Evolutionary conservation across 2,797 vertebrate species (phyloP).

Genomic region (Calcarius lapponicus): DNA sequence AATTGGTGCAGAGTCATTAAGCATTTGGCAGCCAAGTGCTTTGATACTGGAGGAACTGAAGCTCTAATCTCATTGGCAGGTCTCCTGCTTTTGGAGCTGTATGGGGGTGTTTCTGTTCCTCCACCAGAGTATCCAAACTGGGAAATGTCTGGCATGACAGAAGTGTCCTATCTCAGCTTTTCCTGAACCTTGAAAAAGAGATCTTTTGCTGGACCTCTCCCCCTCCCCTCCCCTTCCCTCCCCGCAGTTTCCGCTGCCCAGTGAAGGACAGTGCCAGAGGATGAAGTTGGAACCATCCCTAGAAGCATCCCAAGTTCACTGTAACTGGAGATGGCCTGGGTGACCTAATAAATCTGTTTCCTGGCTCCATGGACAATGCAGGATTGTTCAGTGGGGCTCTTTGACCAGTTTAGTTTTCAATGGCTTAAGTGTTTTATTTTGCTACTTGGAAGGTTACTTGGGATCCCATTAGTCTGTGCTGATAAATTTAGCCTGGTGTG

Average conservation of each 20-base stretch:
- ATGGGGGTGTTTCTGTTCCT: background rate
- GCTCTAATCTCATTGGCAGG: background rate
- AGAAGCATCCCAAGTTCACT: slow-evolving; percentile 18
- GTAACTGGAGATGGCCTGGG: slow-evolving; percentile 41
- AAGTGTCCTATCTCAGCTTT: background rate
- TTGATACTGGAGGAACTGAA: background rate
- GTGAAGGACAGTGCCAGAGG: slow-evolving; percentile 8
- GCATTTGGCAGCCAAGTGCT: background rate
- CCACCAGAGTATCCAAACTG: background rate
- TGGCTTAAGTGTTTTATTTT: slow-evolving; percentile 52
- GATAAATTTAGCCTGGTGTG: background rate
- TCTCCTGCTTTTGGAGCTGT: background rate
- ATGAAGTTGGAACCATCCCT: slow-evolving; percentile 35
- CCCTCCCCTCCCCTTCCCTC: background rate
- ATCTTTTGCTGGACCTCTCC: background rate
- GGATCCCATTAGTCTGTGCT: background rate
- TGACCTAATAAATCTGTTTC: slow-evolving; percentile 59
- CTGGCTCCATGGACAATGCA: slow-evolving; percentile 29
- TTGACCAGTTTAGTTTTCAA: slow-evolving; percentile 38
- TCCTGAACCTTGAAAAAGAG: slow-evolving; percentile 2
- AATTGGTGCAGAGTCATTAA: background rate
- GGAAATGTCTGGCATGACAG: background rate
- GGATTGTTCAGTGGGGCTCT: slow-evolving; percentile 36
- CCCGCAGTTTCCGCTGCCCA: background rate
- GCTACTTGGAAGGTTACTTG: slow-evolving; percentile 38